phyloP scores from a whole-genome alignment of 2,113 vertebrate genomes.

The Ailurus styani region DNA sequence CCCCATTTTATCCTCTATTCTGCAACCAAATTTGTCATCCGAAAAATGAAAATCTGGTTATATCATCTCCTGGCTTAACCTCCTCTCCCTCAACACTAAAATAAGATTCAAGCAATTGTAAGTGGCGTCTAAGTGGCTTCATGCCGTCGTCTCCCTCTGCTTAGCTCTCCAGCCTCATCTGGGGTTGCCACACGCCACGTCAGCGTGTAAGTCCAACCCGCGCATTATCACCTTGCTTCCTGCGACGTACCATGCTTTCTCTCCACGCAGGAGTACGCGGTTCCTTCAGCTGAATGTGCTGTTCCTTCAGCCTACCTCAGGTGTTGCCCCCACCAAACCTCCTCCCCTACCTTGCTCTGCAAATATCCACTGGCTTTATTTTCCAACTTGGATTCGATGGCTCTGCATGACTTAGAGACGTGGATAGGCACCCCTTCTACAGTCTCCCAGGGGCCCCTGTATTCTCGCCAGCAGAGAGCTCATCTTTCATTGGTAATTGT shows the following conservation, averaged over 20 bases:
- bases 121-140: not conserved
- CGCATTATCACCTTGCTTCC: not conserved
- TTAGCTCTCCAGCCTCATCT: accelerated
- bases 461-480: not conserved
- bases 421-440: not conserved
- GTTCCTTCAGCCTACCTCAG: not conserved
- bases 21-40: not conserved
- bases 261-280: not conserved
- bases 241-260: not conserved
- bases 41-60: not conserved
- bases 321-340: not conserved
- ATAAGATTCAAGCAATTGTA: not conserved
- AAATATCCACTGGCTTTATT: not conserved
- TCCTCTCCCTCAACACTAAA: not conserved
- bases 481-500: not conserved
- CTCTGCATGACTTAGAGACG: not conserved
- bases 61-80: not conserved
- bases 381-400: not conserved
- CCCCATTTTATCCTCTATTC: not conserved
- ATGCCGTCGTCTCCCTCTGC: accelerated
- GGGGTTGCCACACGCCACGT: accelerated
- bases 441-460: not conserved
- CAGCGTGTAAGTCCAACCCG: not conserved
- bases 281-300: not conserved
- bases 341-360: not conserved